phyloP scores from a whole-genome alignment of 2,888 invertebrate species.

The Leucophenga montana region DNA sequence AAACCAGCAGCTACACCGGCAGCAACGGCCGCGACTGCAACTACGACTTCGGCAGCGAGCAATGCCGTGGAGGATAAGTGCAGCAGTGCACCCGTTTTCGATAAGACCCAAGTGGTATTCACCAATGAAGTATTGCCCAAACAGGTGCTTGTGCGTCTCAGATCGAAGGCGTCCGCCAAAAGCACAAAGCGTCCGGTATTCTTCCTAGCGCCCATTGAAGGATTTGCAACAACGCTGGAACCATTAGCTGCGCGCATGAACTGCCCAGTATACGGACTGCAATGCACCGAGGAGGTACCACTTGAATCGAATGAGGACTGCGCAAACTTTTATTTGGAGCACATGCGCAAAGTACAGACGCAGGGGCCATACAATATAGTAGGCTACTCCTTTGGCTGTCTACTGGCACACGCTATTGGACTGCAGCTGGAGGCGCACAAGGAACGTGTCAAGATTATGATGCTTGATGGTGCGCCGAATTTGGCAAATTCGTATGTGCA shows the following conservation, averaged over 20 bases:
- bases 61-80: constrained; percentile 52
- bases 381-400: constrained; percentile 97
- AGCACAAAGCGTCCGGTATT: constrained; percentile 76
- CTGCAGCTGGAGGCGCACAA: constrained; percentile 81
- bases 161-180: constrained; percentile 72
- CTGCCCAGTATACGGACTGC: constrained; percentile 88
- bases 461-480: constrained; percentile 93
- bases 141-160: constrained; percentile 80
- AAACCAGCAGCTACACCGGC: constrained; percentile 30
- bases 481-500: constrained; percentile 86
- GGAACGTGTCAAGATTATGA: constrained; percentile 73
- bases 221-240: constrained; percentile 82
- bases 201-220: constrained; percentile 91
- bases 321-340: constrained; percentile 82
- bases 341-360: constrained; percentile 84
- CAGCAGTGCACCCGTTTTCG: constrained; percentile 60
- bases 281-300: constrained; percentile 87
- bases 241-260: constrained; percentile 82
- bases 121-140: constrained; percentile 84
- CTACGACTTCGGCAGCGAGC: background rate
- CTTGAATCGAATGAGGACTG: constrained; percentile 81
- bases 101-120: constrained; percentile 76
- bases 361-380: constrained; percentile 89
- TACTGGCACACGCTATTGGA: constrained; percentile 96
- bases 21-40: constrained; percentile 16